Percentiles rank a stretch among this genome's conserved stretches.
Evolutionary conservation across 2,797 vertebrate genomes (phyloP).

Genomic region (Protonibea diacanthus): DNA sequence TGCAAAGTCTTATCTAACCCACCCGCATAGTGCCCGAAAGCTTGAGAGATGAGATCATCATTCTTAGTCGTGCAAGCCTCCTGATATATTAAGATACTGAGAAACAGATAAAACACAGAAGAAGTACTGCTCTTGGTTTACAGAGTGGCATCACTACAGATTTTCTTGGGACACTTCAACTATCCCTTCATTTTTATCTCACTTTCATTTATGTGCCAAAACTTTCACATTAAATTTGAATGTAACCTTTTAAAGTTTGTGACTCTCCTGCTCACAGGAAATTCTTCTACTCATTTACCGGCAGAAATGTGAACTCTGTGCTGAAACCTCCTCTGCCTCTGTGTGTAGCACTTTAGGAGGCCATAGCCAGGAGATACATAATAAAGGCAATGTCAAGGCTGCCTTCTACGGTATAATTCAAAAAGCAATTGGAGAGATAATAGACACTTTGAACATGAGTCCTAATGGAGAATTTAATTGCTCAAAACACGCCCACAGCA

Average conservation of each 20-base stretch:
- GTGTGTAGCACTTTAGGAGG: not conserved
- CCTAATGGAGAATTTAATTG: constrained; percentile 53
- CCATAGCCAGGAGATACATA: constrained; percentile 20
- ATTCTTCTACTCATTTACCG: constrained; percentile 1
- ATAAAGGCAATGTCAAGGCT: constrained; percentile 40
- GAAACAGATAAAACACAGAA: constrained; percentile 3
- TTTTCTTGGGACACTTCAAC: not conserved
- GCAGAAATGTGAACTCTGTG: constrained; percentile 8
- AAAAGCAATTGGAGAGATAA: constrained; percentile 44
- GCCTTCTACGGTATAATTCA: constrained; percentile 27
- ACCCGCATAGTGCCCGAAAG: too few species aligned
- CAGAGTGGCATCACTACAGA: not conserved
- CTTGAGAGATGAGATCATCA: not conserved
- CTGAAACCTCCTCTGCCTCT: constrained; percentile 5
- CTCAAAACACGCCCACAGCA: constrained; percentile 38
- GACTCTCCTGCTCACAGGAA: not conserved
- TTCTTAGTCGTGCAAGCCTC: not conserved
- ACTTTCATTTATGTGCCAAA: not conserved
- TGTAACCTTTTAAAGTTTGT: constrained; percentile 24
- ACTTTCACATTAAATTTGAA: not conserved
- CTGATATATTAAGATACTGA: not conserved
- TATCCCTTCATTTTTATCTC: not conserved
- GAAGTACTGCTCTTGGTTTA: not conserved
- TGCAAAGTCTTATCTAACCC: too few species aligned
- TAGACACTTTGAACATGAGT: constrained; percentile 37